Base-by-base conservation (phyloP, 2,113 vertebrate species). In the Callaeas wilsoni region DNA sequence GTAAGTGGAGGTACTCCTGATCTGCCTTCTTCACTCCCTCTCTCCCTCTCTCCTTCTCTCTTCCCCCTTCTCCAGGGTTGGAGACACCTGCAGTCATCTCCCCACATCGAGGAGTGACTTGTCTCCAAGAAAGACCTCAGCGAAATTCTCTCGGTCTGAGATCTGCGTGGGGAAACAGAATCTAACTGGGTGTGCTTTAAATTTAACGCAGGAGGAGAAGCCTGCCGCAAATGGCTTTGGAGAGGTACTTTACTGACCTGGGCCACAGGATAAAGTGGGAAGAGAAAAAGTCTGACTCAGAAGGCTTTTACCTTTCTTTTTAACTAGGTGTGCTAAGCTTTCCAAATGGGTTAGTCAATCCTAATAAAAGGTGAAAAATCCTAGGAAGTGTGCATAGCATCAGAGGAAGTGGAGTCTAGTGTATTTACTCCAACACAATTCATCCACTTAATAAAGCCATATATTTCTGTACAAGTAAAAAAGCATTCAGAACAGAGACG, bases 401-500 rank as follows among this genome's bases (percentile, higher is more conserved):
- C 57, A 80, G 32, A 82, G 30, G 26, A 84, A 84, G 60, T 55
- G 12, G 17, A 90, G 10, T 22, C 30, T 68, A n/a, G 10, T 71
- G 46, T 73, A 52, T 64, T 85, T 85, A 57, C 53, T 39, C 37
- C 42, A 88, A 59, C 9, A 56, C 19, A 68, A 35, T 84, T 91
- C 69, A 89, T 71, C 74, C 39, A 35, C 10, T 88, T 80, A 63
- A 70, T 56, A 82, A 84, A 84, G n/a, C 7, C 27, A 41, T 47
- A 22, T 46, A 79, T 80, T 91, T 77, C 47, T 68, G 25, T 76
- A 30, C 33, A 77, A 80, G 37, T 16, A 13, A 56, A 76, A 91
- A 90, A 65, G 0, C 50, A 47, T 67, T 78, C 2, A 1, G 22
- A 65, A 6, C 19, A 65, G 41, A 46, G n/a, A 70, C 0, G 0